phyloP scores from a whole-genome alignment of 2,113 vertebrate species.

The Symphodus melops region DNA sequence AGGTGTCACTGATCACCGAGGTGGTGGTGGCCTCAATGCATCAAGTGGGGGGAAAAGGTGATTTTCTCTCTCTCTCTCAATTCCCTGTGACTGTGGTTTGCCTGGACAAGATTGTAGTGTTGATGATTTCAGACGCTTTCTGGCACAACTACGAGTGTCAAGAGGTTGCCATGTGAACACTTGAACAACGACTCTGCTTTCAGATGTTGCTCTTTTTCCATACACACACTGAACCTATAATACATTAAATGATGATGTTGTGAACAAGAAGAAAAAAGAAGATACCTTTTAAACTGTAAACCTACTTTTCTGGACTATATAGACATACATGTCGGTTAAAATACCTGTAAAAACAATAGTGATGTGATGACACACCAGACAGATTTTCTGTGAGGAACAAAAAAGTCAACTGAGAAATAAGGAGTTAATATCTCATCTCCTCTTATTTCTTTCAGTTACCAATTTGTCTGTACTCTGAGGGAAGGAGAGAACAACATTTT shows the following conservation, averaged over 20 bases:
- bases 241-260: slow-evolving; percentile 27
- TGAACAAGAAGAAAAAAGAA: too few relatives aligned
- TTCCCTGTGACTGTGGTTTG: neutral
- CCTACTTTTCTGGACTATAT: too few relatives aligned
- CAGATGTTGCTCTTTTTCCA: slow-evolving; percentile 14
- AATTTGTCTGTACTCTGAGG: slow-evolving; percentile 15
- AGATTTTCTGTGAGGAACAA: neutral
- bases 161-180: slow-evolving; percentile 8
- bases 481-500: slow-evolving; percentile 34
- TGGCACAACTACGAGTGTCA: slow-evolving; percentile 23
- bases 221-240: slow-evolving; percentile 12
- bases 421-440: slow-evolving; percentile 11
- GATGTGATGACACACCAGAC: too few relatives aligned
- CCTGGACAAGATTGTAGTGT: slow-evolving; percentile 11
- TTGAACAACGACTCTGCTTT: slow-evolving; percentile 19
- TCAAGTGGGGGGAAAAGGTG: neutral
- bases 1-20: neutral
- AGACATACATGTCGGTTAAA: too few relatives aligned
- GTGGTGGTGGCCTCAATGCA: slow-evolving; percentile 1
- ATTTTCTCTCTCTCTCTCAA: neutral
- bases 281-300: too few relatives aligned
- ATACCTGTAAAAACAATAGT: neutral
- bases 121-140: slow-evolving; percentile 11
- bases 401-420: slow-evolving; percentile 17
- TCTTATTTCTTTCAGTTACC: slow-evolving; percentile 13